Conservation (phyloP, 2,797 vertebrate species). For the Valencia hispanica region DNA sequence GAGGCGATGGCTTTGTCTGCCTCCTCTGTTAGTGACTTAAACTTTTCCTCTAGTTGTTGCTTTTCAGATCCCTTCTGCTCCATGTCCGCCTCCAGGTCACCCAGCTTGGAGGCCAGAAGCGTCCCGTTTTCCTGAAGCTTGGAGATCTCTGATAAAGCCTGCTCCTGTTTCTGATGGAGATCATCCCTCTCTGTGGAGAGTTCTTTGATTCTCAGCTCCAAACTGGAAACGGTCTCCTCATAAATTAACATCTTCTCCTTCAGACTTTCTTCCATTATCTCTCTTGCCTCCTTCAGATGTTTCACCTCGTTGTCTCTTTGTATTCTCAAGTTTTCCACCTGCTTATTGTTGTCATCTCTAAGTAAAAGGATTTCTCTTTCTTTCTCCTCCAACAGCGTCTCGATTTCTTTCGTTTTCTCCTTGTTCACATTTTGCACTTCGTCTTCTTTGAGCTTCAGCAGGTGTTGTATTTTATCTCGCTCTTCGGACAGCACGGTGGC, state of each 20-base stretch:
- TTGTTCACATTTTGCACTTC: conserved; percentile 50
- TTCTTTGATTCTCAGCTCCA: conserved; percentile 72
- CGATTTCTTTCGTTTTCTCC: conserved; percentile 62
- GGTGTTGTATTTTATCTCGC: conserved; percentile 68
- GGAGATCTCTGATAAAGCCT: conserved; percentile 68
- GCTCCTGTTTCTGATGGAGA: conserved; percentile 77
- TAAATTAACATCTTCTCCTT: conserved; percentile 61
- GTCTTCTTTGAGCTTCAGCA: conserved; percentile 73
- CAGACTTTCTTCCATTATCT: conserved; percentile 69
- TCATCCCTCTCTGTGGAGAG: conserved; percentile 70
- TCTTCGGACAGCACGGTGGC: conserved; percentile 72
- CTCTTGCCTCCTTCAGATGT: conserved; percentile 42
- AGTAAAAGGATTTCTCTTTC: conserved; percentile 54
- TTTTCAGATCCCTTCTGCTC: conserved; percentile 73
- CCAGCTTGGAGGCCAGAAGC: conserved; percentile 63
- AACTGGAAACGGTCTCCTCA: conserved; percentile 60
- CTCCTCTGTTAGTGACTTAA: conserved; percentile 69
- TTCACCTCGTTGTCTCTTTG: conserved; percentile 48
- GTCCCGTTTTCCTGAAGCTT: conserved; percentile 67
- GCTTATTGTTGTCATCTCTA: conserved; percentile 59
- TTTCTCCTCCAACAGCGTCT: conserved; percentile 65
- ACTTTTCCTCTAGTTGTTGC: conserved; percentile 68
- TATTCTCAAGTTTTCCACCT: conserved; percentile 58
- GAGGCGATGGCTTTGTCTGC: conserved; percentile 64
- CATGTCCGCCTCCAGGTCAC: conserved; percentile 74